phyloP scores from a whole-genome alignment of 2,797 vertebrate species.

The Pygocentrus nattereri region DNA sequence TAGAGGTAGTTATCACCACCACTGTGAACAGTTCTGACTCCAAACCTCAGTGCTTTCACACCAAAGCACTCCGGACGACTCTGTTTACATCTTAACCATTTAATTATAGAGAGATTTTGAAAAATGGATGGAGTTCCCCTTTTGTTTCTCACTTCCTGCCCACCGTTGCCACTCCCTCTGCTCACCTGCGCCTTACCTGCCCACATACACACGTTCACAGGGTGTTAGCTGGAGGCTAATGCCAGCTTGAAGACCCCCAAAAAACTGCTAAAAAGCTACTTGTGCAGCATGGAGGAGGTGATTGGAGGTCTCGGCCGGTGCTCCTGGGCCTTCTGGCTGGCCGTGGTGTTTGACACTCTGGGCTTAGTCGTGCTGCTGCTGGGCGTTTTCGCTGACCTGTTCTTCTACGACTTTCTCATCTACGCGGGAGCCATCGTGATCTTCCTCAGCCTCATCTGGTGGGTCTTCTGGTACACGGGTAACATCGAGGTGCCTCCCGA shows the following conservation, averaged over 20 bases:
- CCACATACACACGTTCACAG: background rate
- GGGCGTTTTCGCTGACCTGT: conserved; percentile 83
- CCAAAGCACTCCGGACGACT: no score
- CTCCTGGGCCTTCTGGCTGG: conserved; percentile 87
- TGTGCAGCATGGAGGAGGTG: conserved; percentile 66
- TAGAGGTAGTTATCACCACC: no score
- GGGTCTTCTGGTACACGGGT: conserved; percentile 94
- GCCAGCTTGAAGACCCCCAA: background rate
- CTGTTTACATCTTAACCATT: no score
- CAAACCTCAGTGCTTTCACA: no score
- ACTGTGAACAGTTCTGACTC: no score
- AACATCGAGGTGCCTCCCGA: conserved; percentile 87
- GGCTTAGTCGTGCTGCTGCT: conserved; percentile 82
- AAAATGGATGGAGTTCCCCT: no score
- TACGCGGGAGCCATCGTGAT: conserved; percentile 90
- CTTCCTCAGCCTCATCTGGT: conserved; percentile 93
- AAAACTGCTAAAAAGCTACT: background rate
- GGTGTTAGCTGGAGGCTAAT: background rate
- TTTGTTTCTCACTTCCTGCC: background rate
- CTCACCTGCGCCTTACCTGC: background rate
- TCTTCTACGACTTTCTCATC: conserved; percentile 90
- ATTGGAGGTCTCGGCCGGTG: conserved; percentile 84
- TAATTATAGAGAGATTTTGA: no score
- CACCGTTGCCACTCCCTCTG: background rate
- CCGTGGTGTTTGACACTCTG: conserved; percentile 84